These are phyloP conservation scores for Nematostella vectensis DNA, from an alignment of 92 coral and sea anemone genomes.

Conservation along the genomic window DNA sequence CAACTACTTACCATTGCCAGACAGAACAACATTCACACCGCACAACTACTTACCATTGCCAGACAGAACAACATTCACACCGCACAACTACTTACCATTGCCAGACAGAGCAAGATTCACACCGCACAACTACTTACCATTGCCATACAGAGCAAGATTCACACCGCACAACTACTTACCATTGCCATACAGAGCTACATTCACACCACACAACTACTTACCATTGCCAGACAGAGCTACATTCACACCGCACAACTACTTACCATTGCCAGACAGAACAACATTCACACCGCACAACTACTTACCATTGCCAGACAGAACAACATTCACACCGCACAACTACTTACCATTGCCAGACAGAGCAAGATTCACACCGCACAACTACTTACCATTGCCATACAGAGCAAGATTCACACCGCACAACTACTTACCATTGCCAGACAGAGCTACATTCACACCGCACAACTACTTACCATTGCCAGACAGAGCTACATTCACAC, in stretches of 20 bases:
- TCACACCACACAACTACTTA: background rate
- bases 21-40: background rate
- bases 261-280: constrained; percentile 54
- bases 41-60: constrained; percentile 12
- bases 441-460: background rate
- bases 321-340: constrained; percentile 82
- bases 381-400: constrained; percentile 17
- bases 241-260: constrained; percentile 87
- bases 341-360: constrained; percentile 78
- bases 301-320: constrained; percentile 32
- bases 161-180: constrained; percentile 85
- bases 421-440: constrained; percentile 77
- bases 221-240: constrained; percentile 42
- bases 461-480: constrained; percentile 12
- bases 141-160: constrained; percentile 45
- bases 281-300: background rate
- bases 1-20: constrained; percentile 77
- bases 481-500: constrained; percentile 9
- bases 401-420: constrained; percentile 81
- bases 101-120: constrained; percentile 23
- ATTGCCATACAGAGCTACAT: constrained; percentile 44
- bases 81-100: constrained; percentile 73
- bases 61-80: constrained; percentile 66
- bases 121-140: constrained; percentile 8
- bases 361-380: background rate